Conservation (phyloP, 2,888 invertebrate genomes). For the Drosophila neoperkinsi region DNA sequence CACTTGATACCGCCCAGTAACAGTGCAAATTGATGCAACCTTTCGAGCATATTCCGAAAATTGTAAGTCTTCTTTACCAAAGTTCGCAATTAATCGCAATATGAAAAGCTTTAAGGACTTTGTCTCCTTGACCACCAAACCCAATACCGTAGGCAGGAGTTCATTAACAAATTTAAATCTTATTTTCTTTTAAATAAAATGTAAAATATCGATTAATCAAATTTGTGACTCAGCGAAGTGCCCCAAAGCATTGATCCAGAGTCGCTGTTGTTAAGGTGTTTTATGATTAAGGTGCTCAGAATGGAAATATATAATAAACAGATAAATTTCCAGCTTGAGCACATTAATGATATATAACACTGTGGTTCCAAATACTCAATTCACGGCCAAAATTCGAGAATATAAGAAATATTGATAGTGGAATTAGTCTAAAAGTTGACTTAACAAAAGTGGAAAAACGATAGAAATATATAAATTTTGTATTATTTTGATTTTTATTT, state of each 20-base stretch:
- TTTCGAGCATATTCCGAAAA: no score
- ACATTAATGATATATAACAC: neutral
- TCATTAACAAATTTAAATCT: neutral
- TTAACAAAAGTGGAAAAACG: no score
- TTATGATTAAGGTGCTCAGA: neutral
- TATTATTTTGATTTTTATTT: neutral
- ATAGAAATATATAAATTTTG: no score
- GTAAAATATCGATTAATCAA: neutral
- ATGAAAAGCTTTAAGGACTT: neutral
- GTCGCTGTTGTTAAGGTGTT: neutral
- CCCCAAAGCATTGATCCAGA: neutral
- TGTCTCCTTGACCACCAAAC: neutral
- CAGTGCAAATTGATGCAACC: neutral
- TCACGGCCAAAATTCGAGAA: neutral
- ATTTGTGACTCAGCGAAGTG: no score
- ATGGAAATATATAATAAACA: neutral
- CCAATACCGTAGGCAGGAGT: neutral
- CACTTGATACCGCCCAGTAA: neutral
- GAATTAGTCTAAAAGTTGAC: no score
- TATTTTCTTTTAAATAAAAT: neutral
- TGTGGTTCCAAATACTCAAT: neutral
- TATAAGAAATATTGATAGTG: no score
- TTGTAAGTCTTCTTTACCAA: neutral
- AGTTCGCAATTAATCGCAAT: neutral
- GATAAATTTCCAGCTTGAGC: neutral